Evolutionary conservation across 2,888 invertebrate species (phyloP).

Genomic region (Lysandra bellargus): DNA sequence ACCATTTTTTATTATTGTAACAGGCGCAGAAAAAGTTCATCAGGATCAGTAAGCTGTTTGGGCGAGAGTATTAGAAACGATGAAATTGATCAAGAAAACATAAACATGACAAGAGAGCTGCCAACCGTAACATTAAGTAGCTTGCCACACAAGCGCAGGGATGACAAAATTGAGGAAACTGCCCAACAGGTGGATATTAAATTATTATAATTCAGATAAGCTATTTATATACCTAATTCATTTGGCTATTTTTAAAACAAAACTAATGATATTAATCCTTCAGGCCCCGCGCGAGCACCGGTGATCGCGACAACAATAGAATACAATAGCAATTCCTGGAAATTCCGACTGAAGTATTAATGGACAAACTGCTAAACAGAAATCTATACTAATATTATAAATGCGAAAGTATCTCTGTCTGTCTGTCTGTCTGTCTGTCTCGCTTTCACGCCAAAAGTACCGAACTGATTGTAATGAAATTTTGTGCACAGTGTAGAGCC

Average conservation of each 20-base stretch:
- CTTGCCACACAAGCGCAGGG: conserved; percentile 64
- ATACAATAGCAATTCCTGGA: too few relatives aligned
- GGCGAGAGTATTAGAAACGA: conserved; percentile 55
- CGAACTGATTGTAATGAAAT: too few relatives aligned
- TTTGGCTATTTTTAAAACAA: neutral
- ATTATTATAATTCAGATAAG: neutral
- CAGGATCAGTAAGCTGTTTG: conserved; percentile 57
- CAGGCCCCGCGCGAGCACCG: too few relatives aligned
- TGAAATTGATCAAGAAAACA: conserved; percentile 47
- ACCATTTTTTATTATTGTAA: neutral
- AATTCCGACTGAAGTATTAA: too few relatives aligned
- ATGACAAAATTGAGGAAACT: conserved; percentile 58
- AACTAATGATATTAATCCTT: neutral
- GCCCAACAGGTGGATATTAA: conserved; percentile 54
- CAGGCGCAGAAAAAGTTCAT: conserved; percentile 70
- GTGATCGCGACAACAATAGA: too few relatives aligned
- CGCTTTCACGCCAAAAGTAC: too few relatives aligned
- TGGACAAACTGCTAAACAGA: neutral
- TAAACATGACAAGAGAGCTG: conserved; percentile 55
- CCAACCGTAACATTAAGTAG: conserved; percentile 64
- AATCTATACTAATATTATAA: neutral
- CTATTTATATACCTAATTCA: neutral
- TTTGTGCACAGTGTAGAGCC: too few relatives aligned
- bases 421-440: too few relatives aligned
- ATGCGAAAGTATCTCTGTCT: too few relatives aligned